phyloP scores from a whole-genome alignment of 2,797 vertebrate species.

The Brachymystax lenok region DNA sequence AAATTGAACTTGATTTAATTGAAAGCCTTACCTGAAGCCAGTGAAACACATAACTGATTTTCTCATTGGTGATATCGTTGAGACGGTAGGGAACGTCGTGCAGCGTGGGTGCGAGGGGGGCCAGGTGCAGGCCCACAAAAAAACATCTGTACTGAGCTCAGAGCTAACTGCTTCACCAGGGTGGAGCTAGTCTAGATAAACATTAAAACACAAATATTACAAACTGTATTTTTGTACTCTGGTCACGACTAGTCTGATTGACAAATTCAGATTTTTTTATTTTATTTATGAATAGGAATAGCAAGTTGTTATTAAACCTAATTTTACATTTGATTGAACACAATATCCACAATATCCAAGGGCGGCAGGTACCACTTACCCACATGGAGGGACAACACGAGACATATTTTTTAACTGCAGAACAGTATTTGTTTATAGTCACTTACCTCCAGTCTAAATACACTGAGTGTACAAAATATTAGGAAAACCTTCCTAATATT shows the following conservation, averaged over 20 bases:
- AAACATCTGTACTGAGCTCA: slow-evolving; percentile 91
- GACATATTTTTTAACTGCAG: background rate
- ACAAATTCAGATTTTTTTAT: background rate
- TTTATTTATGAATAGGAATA: background rate
- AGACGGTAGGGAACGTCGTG: slow-evolving; percentile 78
- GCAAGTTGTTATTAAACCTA: slow-evolving; percentile 44
- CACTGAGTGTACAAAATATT: too few species aligned
- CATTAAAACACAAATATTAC: slow-evolving; percentile 56
- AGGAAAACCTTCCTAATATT: too few species aligned
- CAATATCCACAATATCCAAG: slow-evolving; percentile 60
- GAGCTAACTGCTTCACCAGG: slow-evolving; percentile 86
- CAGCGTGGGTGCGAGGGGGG: slow-evolving; percentile 75
- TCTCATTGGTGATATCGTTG: slow-evolving; percentile 78
- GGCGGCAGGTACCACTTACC: slow-evolving; percentile 80
- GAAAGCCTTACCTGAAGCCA: slow-evolving; percentile 84
- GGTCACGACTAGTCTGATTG: too few species aligned
- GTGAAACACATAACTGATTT: slow-evolving; percentile 87
- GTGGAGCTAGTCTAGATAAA: slow-evolving; percentile 89
- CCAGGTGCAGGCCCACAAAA: slow-evolving; percentile 81
- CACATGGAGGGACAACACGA: slow-evolving; percentile 74
- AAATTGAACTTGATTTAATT: background rate
- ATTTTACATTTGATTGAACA: slow-evolving; percentile 92
- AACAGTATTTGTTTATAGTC: too few species aligned
- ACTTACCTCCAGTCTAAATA: too few species aligned
- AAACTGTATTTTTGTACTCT: too few species aligned